Base-by-base conservation (phyloP, 1,140 invertebrate genomes). In the Bradynema listronoti region DNA sequence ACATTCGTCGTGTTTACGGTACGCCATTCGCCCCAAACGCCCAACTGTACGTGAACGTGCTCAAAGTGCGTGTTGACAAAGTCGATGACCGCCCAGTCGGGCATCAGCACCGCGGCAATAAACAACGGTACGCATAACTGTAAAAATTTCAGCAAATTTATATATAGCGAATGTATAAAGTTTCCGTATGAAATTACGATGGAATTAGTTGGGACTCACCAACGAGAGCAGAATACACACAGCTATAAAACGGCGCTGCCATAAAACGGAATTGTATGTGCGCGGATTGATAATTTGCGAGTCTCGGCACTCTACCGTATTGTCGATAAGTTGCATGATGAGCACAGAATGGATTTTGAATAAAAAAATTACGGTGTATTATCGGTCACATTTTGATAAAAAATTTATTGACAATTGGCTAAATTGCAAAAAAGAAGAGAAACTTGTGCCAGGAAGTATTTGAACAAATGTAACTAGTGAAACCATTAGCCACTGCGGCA, bases 21-120 rank as follows among this genome's bases (percentile, higher is more conserved):
- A n/a, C 72, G 52, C 34, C 61, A 74, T 52, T 73, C 72, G 36
- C 72, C 72, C 72, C 72, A 73, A n/a, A 74, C 68, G 30, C 72
- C 72, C 4, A 73, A 30, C 41, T 74, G 47, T n/a, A 73, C 72
- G 42, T 68, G 45, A 29, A 73, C 72, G 33, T 69, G 58, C 34
- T 74, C 61, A n/a, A 50, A 39, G 22, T 61, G 54, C 6, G 50
- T 73, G 57, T 73, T 73, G 14, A 51, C 36, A 54, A 73, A 73
- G 25, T 73, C 68, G 56, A 73, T 73, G 1, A 43, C 57, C 9
- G 72, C 65, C 72, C 72, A 73, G 36, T 59, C 60, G 24, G 72
- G 66, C 5, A 50, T 60, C 4, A 65, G 43, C 19, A 73, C 36
- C 11, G 72, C 72, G 45, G 65, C 41, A 6, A 72, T 43, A 53